These are phyloP conservation scores for Brachionichthys hirsutus DNA, from an alignment of 2,113 vertebrate genomes.

Conservation along the genomic window DNA sequence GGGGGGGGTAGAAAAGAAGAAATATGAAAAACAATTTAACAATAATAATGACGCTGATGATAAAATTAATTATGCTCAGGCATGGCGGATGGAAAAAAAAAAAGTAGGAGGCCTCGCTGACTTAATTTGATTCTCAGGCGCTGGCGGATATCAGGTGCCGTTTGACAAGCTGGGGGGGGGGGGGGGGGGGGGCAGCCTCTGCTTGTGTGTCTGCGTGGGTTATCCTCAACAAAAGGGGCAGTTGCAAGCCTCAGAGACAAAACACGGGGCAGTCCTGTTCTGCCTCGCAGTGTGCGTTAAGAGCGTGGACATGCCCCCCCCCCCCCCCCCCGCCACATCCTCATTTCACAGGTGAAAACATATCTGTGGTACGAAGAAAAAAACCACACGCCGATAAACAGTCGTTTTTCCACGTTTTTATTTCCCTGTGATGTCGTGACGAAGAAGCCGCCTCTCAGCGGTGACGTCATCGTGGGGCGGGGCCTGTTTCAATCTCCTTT, in stretches of 20 bases:
- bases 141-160: constrained; percentile 75
- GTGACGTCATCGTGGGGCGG: constrained; percentile 70
- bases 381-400: no score
- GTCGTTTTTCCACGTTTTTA: constrained; percentile 71
- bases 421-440: constrained; percentile 54
- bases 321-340: constrained; percentile 59
- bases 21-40: constrained; percentile 83
- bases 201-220: constrained; percentile 24
- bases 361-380: no score
- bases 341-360: no score
- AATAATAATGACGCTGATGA: constrained; percentile 83
- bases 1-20: constrained; percentile 61
- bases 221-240: constrained; percentile 48
- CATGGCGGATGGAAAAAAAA: constrained; percentile 68
- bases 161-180: constrained; percentile 74
- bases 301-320: constrained; percentile 50
- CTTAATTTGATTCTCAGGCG: constrained; percentile 95
- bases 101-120: constrained; percentile 75
- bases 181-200: constrained; percentile 51
- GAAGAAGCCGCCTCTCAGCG: constrained; percentile 52
- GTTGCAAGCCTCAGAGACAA: constrained; percentile 49
- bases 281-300: constrained; percentile 44
- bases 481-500: constrained; percentile 60
- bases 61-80: constrained; percentile 83
- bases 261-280: constrained; percentile 40